Conservation (phyloP, 2,797 vertebrate genomes). For the Labeo calbasu region DNA sequence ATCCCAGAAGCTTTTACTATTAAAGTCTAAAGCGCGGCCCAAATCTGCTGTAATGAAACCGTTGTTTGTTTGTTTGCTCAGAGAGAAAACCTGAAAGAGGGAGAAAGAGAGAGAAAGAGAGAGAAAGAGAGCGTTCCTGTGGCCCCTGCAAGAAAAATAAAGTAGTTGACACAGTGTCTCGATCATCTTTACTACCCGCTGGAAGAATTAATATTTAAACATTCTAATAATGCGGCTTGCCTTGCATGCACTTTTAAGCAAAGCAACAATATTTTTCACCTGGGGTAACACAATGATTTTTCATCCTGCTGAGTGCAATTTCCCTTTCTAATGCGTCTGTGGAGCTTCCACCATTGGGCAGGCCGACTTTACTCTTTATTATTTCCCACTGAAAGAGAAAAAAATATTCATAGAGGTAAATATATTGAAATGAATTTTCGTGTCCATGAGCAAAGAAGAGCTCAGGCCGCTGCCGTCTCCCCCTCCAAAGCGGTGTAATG, state of each 20-base stretch:
- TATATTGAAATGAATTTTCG: conserved; percentile 82
- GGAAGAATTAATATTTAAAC: conserved; percentile 99
- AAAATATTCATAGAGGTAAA: conserved; percentile 84
- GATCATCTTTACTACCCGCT: conserved; percentile 98
- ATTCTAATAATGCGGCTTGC: conserved; percentile 99
- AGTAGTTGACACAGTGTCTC: conserved; percentile 90
- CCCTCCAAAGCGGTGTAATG: conserved; percentile 69
- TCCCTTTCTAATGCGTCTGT: conserved; percentile 83
- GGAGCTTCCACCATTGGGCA: conserved; percentile 69
- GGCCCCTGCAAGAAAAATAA: conserved; percentile 62
- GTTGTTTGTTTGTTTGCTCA: conserved; percentile 42
- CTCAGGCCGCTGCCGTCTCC: conserved; percentile 63
- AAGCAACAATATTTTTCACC: conserved; percentile 96
- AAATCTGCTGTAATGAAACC: conserved; percentile 38
- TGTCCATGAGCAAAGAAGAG: conserved; percentile 73
- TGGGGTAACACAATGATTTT: conserved; percentile 85
- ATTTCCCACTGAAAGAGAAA: conserved; percentile 66
- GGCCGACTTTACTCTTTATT: conserved; percentile 71
- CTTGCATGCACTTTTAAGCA: conserved; percentile 97
- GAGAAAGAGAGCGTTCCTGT: conserved; percentile 13
- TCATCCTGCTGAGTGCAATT: conserved; percentile 83
- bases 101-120: conserved; percentile 37
- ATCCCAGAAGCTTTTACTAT: conserved; percentile 42
- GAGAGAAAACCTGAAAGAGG: conserved; percentile 26
- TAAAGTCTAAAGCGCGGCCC: conserved; percentile 24